Percentiles rank a stretch among this genome's conserved stretches.
Conservation (phyloP, 2,113 vertebrate genomes). For the Psittacara wagleri region DNA sequence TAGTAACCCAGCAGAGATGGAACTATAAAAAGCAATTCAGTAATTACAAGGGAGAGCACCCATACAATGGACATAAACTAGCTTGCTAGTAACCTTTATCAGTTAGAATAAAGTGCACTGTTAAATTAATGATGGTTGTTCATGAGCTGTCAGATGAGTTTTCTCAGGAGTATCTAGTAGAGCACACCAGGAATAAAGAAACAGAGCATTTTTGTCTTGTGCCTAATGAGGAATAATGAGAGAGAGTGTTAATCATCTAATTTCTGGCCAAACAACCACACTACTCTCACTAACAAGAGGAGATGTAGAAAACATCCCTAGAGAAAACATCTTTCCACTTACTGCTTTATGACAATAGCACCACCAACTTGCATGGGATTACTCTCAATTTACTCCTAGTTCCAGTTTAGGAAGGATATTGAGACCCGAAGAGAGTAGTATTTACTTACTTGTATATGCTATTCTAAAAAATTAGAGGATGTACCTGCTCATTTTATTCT, state of each 20-base stretch:
- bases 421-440: background rate
- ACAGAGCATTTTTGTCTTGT: conserved; percentile 16
- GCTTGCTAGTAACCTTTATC: background rate
- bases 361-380: background rate
- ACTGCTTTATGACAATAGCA: background rate
- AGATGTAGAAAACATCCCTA: conserved; percentile 13
- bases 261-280: conserved; percentile 18
- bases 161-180: background rate
- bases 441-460: conserved; percentile 12
- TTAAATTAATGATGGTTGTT: conserved; percentile 24
- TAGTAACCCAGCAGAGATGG: background rate
- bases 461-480: background rate
- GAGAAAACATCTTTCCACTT: conserved; percentile 15
- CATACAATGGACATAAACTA: background rate
- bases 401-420: background rate
- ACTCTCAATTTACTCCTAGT: background rate
- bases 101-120: background rate
- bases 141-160: conserved; percentile 2
- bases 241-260: conserved; percentile 27
- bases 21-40: background rate
- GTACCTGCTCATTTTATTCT: conserved; percentile 17
- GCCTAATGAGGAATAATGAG: conserved; percentile 28
- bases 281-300: background rate
- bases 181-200: conserved; percentile 27
- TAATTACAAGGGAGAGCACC: background rate